A percentile compares a stretch with the other conserved stretches of the same genome.
Conservation (phyloP, 92 coral and sea anemone species). For the Plumapathes pennacea region DNA sequence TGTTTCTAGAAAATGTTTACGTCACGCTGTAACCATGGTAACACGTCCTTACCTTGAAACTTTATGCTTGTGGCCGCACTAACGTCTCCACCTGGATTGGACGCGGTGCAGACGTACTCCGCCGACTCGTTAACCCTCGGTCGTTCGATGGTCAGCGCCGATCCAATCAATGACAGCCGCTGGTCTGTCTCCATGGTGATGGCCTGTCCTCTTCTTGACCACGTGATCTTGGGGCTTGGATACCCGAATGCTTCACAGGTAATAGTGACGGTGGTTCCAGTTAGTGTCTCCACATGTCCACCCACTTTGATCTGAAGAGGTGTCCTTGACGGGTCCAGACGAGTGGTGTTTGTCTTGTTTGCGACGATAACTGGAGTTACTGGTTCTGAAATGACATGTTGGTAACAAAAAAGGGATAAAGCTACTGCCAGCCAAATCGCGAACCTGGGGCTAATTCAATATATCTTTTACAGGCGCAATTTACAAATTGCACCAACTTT, state of each 20-base stretch:
- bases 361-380: constrained; percentile 44
- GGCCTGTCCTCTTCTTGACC: constrained; percentile 32
- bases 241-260: constrained; percentile 70
- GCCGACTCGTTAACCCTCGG: constrained; percentile 48
- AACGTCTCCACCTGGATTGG: constrained; percentile 65
- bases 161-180: constrained; percentile 33
- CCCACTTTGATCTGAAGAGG: constrained; percentile 49
- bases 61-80: constrained; percentile 63
- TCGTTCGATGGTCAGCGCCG: constrained; percentile 31
- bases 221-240: constrained; percentile 71
- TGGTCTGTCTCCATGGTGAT: constrained; percentile 28
- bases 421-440: no score
- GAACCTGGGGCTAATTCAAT: no score
- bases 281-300: constrained; percentile 59
- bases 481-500: no score
- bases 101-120: constrained; percentile 58
- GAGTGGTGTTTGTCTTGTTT: constrained; percentile 11
- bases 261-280: constrained; percentile 58
- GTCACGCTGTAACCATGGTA: no score
- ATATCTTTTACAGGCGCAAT: no score
- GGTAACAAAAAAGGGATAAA: background rate
- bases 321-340: constrained; percentile 38
- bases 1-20: no score
- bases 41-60: constrained; percentile 74
- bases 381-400: constrained; percentile 61